Percentiles rank a stretch among this genome's conserved stretches.
Conservation (phyloP, 2,888 invertebrate genomes). For the Amphimallon solstitiale region DNA sequence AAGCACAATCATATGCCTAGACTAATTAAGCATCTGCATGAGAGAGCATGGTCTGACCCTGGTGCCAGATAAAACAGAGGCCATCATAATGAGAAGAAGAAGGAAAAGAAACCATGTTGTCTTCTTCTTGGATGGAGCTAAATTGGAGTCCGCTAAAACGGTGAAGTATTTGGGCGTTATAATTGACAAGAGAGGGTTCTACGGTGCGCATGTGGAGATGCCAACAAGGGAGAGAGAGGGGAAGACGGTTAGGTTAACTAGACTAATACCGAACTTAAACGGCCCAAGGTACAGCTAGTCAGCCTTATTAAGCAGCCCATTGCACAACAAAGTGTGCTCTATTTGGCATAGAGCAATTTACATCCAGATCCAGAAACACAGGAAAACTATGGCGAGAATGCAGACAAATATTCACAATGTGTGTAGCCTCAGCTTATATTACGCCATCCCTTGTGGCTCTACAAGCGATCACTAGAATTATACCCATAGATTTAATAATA, state of each 20-base stretch:
- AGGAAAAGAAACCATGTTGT: too few relatives aligned
- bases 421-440: too few relatives aligned
- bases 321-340: not conserved
- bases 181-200: not conserved
- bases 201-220: conserved; percentile 7
- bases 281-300: not conserved
- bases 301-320: not conserved
- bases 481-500: too few relatives aligned
- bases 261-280: not conserved
- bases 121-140: not conserved
- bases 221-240: not conserved
- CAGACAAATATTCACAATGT: too few relatives aligned
- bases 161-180: not conserved
- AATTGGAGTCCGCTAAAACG: not conserved
- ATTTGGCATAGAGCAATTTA: not conserved
- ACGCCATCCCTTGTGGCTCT: too few relatives aligned
- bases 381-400: not conserved
- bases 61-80: too few relatives aligned
- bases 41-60: too few relatives aligned
- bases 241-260: not conserved
- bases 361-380: not conserved
- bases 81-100: too few relatives aligned
- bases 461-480: too few relatives aligned
- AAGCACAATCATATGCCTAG: too few relatives aligned
- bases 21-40: too few relatives aligned